These are phyloP conservation scores for Aleiodes sp. DNA, from an alignment of 1,140 invertebrate species.

Conservation along the genomic window DNA sequence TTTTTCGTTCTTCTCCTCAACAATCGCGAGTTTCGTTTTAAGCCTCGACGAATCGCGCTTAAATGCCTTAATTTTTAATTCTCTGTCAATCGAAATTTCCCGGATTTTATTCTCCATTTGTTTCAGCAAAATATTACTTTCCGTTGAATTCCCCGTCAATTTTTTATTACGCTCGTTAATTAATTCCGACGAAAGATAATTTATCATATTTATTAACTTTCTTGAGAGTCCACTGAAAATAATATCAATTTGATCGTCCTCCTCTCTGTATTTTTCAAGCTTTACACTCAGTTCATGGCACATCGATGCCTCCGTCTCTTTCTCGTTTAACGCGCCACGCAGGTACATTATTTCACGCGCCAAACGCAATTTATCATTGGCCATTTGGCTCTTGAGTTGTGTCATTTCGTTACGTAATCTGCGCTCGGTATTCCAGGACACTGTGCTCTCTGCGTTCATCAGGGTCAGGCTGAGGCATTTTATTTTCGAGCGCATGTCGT, in stretches of 20 bases:
- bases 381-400: constrained; percentile 22
- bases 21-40: constrained; percentile 29
- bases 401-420: constrained; percentile 27
- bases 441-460: constrained; percentile 19
- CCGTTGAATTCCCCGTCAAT: constrained; percentile 23
- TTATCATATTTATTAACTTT: constrained; percentile 35
- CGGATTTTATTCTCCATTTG: constrained; percentile 8
- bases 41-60: constrained; percentile 29
- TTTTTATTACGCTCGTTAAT: constrained; percentile 8
- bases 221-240: constrained; percentile 33
- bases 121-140: constrained; percentile 19
- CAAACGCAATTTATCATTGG: constrained; percentile 25
- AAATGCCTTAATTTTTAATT: constrained; percentile 22
- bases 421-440: not conserved
- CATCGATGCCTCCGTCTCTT: not conserved
- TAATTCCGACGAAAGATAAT: not conserved
- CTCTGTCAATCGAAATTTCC: constrained; percentile 25
- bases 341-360: constrained; percentile 39
- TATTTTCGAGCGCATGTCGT: constrained; percentile 34
- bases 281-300: constrained; percentile 26
- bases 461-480: constrained; percentile 23
- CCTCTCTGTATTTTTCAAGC: constrained; percentile 32
- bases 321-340: constrained; percentile 27
- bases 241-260: constrained; percentile 37
- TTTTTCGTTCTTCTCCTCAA: constrained; percentile 32